Evolutionary conservation across 2,113 vertebrate species (phyloP), one percentile per base, ranked within the genome.

Genomic region (Hippocampus abdominalis): DNA sequence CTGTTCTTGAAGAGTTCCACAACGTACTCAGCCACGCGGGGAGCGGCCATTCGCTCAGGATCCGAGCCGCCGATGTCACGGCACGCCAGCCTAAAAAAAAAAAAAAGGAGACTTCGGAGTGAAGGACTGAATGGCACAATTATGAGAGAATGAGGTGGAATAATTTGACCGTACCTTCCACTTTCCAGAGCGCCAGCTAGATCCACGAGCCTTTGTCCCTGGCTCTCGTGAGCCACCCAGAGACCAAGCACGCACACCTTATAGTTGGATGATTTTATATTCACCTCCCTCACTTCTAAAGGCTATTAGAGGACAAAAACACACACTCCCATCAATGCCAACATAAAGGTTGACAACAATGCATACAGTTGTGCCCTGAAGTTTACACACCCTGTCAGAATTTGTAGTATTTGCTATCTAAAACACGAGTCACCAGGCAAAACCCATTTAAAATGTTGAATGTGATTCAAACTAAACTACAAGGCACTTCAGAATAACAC

Each of bases 31-130:
- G 89, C 87, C 66, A 81, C 92, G 3, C 87, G 87, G 11, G 92
- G 93, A 12, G 93, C 89, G 10, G 93, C 92, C 93, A 94, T 94
- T 4, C 93, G 89, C 73, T 94, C 93, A 0, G 93, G 93, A 72
- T 94, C 93, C 1, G 93, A 93, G 56, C 93, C 93, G 0, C 93
- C 93, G 3, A 94, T 93, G 72, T 94, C 93, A 3, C 93, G 91
- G 57, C 81, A 94, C 0, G 88, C 91, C 66, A 92, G 71, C 68
- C 93, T 93, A 80, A 61, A 39, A 20, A n/a, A 32, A 32, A 32
- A 36, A 36, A 36, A 36, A 36, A n/a, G 40, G 32, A 23, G 2
- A 40, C 3, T 13, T 27, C 25, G 12, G 23, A 12, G 10, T 57
- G 23, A 57, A 27, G 11, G 36, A 25, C 32, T 12, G 51, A 15